Evolutionary conservation across 2,888 invertebrate species (phyloP), one percentile per base, ranked within the genome.

Genomic region (Argyresthia albistria): DNA sequence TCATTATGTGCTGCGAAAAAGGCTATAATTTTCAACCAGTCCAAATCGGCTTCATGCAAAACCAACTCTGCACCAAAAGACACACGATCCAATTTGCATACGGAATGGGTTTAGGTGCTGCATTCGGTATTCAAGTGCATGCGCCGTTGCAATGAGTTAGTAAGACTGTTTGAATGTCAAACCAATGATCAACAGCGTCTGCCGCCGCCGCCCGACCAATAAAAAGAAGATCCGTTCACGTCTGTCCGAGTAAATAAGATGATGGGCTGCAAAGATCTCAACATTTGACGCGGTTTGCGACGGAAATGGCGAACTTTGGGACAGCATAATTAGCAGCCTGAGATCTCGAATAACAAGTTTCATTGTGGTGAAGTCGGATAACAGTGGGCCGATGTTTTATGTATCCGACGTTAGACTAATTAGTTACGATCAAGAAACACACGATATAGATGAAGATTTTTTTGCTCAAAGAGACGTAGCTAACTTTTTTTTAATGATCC

Each of bases 81-180:
- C 10, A 35, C 25, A 25, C 46, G 35, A 35, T 64, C 54, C 52
- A 59, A 64, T 64, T 74, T 54, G 63, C 54, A 59, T 61, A 62
- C 15, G 45, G 47, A 46, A 50, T 35, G 55, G 4, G 4, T 3
- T 25, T 49, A 53, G 54, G 56, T 57, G 53, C 39, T 69, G 65
- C 69, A 67, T 62, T 63, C 64, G 60, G 62, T 57, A 56, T 55
- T 50, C 51, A 55, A 56, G 54, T 46, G 56, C 50, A 57, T 58
- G 57, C 56, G 55, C 62, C 69, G 71, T 65, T 84, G 84, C 84
- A 84, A 80, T 78, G 78, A 79, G 76, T 79, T 74, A 73, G 82
- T 77, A 82, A 82, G 83, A 76, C 76, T 66, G 79, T 82, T 80
- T 87, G 86, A 87, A 87, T 82, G 87, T 87, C 87, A 87, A 86